These are phyloP conservation scores for Dromiciops gliroides DNA, from an alignment of 2,113 vertebrate genomes.

Conservation along the genomic window DNA sequence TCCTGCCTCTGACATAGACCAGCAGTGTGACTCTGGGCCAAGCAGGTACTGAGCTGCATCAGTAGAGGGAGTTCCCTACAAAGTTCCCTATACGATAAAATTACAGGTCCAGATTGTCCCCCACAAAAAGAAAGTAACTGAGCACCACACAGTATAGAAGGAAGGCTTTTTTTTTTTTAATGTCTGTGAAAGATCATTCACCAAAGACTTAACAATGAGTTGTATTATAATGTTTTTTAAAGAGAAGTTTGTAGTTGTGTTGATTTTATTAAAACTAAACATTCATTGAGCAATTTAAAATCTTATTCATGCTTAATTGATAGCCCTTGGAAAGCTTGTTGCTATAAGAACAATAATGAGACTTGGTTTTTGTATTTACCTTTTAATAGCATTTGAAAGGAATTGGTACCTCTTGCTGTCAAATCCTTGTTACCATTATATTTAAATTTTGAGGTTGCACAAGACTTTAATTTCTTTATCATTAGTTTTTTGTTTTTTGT, in stretches of 20 bases:
- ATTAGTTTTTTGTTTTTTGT: no score
- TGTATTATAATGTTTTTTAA: constrained; percentile 16
- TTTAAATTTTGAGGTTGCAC: background rate
- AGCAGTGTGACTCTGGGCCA: background rate
- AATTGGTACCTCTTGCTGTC: background rate
- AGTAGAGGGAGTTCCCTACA: background rate
- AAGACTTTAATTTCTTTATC: background rate
- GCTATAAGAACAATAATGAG: background rate
- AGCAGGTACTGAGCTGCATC: background rate
- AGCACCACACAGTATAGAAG: background rate
- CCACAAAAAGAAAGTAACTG: background rate
- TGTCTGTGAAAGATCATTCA: background rate
- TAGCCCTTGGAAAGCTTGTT: background rate
- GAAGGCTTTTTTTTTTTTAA: no score
- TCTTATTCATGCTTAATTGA: background rate
- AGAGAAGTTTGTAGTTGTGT: background rate
- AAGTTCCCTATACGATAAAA: background rate
- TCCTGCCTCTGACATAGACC: background rate
- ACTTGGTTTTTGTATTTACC: background rate
- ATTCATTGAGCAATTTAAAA: constrained; percentile 2
- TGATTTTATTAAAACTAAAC: constrained; percentile 1
- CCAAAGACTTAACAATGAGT: constrained; percentile 28
- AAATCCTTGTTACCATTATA: background rate
- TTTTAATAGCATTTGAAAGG: background rate
- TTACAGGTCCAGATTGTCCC: background rate